Evolutionary conservation across 37 sponge, comb jelly and placozoan genomes (phyloP), one percentile per base, ranked within the genome.

Genomic region (Chondrilla cf. caribensis): DNA sequence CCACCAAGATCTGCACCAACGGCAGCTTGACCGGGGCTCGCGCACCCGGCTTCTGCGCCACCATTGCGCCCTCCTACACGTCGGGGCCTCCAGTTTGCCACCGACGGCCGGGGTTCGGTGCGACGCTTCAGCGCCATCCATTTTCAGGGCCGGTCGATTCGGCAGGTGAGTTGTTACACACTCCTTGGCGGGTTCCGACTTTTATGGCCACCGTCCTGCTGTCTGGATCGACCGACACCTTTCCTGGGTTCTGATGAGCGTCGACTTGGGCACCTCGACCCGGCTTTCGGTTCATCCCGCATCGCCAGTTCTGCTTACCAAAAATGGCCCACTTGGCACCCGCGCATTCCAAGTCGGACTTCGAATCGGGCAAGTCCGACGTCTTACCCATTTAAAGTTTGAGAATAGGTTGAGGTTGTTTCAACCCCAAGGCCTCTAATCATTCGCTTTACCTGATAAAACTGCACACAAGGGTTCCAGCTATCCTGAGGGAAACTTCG

Each of bases 261-360:
- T 85, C 64, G 64, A 62, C 64, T 62, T 62, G 18, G 29, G 29
- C 64, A 58, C 85, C 85, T 85, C 78, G 78, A 78, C 79, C 80
- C 55, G 58, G 57, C 85, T 76, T 85, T 85, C 66, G 79, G 85
- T 85, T 85, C 85, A 85, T 85, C 79, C 86, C 86, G 75, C 86
- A 86, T 79, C 87, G 87, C 87, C 87, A 87, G 87, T 82, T 87
- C 87, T 87, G 87, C 87, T 87, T 87, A 87, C 83, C 82, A 87
- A 87, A 81, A 87, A 86, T 86, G 87, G 87, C 87, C 87, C 87
- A 87, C 87, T 87, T 60, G 83, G 87, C 44, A 82, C 87, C 78
- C 51, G 75, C 6, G 72, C 87, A 87, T 87, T 87, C 87, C 37
- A 67, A 40, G 79, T 66, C 87, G 82, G 82, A 76, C 87, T 87